phyloP scores from a whole-genome alignment of 2,888 invertebrate species.

The Gisinianus flammeolus region DNA sequence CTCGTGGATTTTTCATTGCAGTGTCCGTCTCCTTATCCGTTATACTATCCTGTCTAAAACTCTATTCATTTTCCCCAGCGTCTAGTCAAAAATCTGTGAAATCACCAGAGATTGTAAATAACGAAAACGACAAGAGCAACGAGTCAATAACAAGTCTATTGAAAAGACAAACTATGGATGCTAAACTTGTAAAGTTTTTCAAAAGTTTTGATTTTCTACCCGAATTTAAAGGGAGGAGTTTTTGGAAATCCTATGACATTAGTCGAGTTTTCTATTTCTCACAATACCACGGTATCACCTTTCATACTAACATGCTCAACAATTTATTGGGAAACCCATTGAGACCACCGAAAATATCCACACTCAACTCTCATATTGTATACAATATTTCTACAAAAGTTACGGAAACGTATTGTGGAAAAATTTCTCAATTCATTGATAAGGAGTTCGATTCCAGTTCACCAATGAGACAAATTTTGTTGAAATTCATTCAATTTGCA shows the following conservation, averaged over 20 bases:
- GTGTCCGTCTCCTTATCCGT: conserved; percentile 24
- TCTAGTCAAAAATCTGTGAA: not conserved
- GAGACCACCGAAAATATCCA: conserved; percentile 43
- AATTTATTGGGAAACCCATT: conserved; percentile 48
- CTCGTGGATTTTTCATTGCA: conserved; percentile 17
- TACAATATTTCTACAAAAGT: conserved; percentile 39
- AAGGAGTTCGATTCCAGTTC: not conserved
- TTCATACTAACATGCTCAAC: conserved; percentile 49
- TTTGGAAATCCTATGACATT: conserved; percentile 48
- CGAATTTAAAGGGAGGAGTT: conserved; percentile 27
- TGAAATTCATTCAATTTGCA: conserved; percentile 13
- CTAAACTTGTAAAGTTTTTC: conserved; percentile 27
- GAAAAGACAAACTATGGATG: conserved; percentile 12
- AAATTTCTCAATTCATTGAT: conserved; percentile 29
- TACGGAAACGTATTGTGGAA: conserved; percentile 6
- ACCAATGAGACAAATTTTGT: not conserved
- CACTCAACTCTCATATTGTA: conserved; percentile 39
- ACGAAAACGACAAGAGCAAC: not conserved
- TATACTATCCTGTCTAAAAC: conserved; percentile 20
- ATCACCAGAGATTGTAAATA: not conserved
- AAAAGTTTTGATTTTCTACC: conserved; percentile 8
- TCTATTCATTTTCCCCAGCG: conserved; percentile 4
- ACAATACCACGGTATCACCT: conserved; percentile 46
- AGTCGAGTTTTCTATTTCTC: conserved; percentile 38
- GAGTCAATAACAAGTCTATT: conserved; percentile 21